Evolutionary conservation across 1,140 invertebrate species (phyloP).

Genomic region (Apis laboriosa): DNA sequence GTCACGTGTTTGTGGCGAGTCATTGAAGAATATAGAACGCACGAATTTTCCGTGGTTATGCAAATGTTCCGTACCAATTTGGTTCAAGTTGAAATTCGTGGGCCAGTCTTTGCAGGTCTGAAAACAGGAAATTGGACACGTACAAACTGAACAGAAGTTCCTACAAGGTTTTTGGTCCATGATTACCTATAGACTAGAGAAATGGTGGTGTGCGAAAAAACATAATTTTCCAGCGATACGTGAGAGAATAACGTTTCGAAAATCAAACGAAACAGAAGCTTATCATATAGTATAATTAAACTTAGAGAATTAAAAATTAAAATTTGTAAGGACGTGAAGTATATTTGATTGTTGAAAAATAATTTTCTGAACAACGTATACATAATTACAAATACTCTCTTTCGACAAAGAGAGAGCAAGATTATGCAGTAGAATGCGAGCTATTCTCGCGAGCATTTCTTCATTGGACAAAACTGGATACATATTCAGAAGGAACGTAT

Average conservation of each 20-base stretch:
- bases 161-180: slow-evolving; percentile 41
- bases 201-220: slow-evolving; percentile 38
- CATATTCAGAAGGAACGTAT: slow-evolving; percentile 4
- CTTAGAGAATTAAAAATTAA: not conserved
- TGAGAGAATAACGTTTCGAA: not conserved
- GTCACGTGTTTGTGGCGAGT: too few relatives aligned
- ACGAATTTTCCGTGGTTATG: slow-evolving; percentile 50
- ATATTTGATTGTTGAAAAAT: not conserved
- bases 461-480: not conserved
- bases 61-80: slow-evolving; percentile 39
- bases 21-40: not conserved
- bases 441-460: not conserved
- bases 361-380: not conserved
- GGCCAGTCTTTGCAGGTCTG: slow-evolving; percentile 10
- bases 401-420: not conserved
- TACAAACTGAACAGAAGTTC: slow-evolving; percentile 42
- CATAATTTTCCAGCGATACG: slow-evolving; percentile 22
- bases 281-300: not conserved
- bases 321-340: not conserved
- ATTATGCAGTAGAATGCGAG: not conserved
- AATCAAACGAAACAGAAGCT: not conserved
- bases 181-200: slow-evolving; percentile 20
- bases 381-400: not conserved
- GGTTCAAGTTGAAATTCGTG: slow-evolving; percentile 33
- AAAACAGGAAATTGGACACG: slow-evolving; percentile 50